Conservation (phyloP, 1,140 invertebrate species). For the Proales similis region DNA sequence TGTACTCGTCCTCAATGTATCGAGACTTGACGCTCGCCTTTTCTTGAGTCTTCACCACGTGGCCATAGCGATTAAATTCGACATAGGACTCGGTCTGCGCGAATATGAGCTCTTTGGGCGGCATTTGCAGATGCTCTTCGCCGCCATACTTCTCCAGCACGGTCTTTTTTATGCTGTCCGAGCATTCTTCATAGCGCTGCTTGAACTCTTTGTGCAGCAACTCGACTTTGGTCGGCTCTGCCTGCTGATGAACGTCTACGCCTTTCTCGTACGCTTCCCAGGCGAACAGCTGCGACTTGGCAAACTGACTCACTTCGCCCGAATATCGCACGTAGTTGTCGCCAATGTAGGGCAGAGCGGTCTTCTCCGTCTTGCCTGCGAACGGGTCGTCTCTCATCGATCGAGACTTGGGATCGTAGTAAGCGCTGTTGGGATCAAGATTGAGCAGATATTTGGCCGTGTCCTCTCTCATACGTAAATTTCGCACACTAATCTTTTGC, state of each 20-base stretch:
- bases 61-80: conserved; percentile 87
- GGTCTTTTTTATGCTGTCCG: conserved; percentile 65
- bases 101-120: conserved; percentile 55
- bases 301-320: conserved; percentile 83
- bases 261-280: conserved; percentile 89
- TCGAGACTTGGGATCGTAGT: conserved; percentile 96
- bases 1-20: conserved; percentile 88
- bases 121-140: conserved; percentile 77
- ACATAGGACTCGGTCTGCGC: conserved; percentile 70
- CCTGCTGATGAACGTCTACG: conserved; percentile 85
- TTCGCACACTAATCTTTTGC: conserved; percentile 91
- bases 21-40: conserved; percentile 73
- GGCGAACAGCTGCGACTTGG: conserved; percentile 86
- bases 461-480: conserved; percentile 94
- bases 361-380: conserved; percentile 43
- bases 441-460: conserved; percentile 96
- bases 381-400: conserved; percentile 96
- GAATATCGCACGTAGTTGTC: conserved; percentile 91
- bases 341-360: conserved; percentile 64
- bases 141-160: conserved; percentile 82
- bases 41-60: conserved; percentile 74
- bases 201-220: conserved; percentile 80
- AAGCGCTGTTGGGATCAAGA: conserved; percentile 89
- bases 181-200: conserved; percentile 76
- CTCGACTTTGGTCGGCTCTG: conserved; percentile 94